A percentile compares a stretch with the other conserved stretches of the same genome.
Conservation (phyloP, 35 echinoderm and acorn worm genomes). For the Apostichopus japonicus region DNA sequence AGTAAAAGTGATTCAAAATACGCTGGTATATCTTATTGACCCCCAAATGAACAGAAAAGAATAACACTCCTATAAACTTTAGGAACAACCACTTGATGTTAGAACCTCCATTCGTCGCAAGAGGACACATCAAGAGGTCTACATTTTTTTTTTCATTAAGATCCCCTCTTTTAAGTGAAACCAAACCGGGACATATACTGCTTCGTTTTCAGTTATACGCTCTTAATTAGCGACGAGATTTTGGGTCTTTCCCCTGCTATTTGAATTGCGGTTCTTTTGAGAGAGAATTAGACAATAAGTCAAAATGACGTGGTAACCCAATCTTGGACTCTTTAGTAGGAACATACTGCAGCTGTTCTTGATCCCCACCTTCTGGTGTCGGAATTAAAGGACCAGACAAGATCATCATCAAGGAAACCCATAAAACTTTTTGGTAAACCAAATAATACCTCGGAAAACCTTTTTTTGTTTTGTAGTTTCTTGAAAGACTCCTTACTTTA, state of each 20-base stretch:
- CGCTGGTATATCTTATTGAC: slow-evolving; percentile 24
- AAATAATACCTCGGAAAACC: neutral
- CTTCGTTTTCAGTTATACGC: neutral
- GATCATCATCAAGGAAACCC: neutral
- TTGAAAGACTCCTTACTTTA: neutral
- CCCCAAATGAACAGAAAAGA: slow-evolving; percentile 35
- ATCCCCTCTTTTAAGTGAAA: slow-evolving; percentile 23
- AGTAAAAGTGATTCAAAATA: slow-evolving; percentile 50
- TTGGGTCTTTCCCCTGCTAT: slow-evolving; percentile 25
- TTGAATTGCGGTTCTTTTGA: neutral
- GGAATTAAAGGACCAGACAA: neutral
- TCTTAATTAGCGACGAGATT: neutral
- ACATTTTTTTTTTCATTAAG: slow-evolving; percentile 45
- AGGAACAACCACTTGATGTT: slow-evolving; percentile 55
- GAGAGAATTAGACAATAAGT: neutral
- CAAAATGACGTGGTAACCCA: neutral
- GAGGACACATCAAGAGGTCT: slow-evolving; percentile 28
- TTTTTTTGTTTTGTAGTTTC: neutral
- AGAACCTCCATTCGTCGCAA: slow-evolving; percentile 32
- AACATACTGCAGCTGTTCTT: neutral
- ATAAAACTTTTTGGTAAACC: neutral
- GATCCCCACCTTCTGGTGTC: neutral
- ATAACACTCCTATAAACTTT: slow-evolving; percentile 42
- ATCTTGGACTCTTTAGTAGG: neutral
- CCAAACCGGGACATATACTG: slow-evolving; percentile 12